phyloP scores from a whole-genome alignment of 2,113 vertebrate genomes.

The Tachysurus vachellii region DNA sequence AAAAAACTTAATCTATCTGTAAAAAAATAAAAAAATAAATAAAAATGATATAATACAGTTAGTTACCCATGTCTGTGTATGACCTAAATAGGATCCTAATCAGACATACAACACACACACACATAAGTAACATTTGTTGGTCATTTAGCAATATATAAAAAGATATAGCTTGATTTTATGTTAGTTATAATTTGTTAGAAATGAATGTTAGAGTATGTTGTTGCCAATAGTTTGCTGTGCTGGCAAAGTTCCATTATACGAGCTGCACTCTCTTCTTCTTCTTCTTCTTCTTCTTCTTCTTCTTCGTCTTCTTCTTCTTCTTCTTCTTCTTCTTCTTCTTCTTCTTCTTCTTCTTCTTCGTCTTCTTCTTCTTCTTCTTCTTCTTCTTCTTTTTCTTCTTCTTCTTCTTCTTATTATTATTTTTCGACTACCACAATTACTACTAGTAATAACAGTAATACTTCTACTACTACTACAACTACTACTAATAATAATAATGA shows the following conservation, averaged over 20 bases:
- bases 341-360: too few relatives aligned
- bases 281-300: neutral
- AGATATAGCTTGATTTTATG: neutral
- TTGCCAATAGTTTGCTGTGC: neutral
- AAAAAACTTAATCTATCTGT: too few relatives aligned
- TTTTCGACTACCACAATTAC: too few relatives aligned
- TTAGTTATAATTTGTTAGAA: neutral
- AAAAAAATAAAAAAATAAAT: too few relatives aligned
- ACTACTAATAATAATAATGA: neutral
- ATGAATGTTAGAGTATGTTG: neutral
- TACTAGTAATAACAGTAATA: neutral
- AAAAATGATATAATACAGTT: neutral
- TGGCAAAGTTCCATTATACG: neutral
- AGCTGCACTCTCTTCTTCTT: neutral
- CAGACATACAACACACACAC: neutral
- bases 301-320: too few relatives aligned
- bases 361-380: neutral
- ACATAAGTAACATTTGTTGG: neutral
- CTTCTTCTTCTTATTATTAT: too few relatives aligned
- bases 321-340: neutral
- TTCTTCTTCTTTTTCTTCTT: neutral
- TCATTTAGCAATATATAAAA: neutral
- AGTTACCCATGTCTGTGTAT: neutral
- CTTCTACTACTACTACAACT: neutral
- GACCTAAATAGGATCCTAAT: neutral